A percentile compares a stretch with the other conserved stretches of the same genome.
Evolutionary conservation across 1,140 invertebrate genomes (phyloP).

Genomic region (Diabrotica virgifera): DNA sequence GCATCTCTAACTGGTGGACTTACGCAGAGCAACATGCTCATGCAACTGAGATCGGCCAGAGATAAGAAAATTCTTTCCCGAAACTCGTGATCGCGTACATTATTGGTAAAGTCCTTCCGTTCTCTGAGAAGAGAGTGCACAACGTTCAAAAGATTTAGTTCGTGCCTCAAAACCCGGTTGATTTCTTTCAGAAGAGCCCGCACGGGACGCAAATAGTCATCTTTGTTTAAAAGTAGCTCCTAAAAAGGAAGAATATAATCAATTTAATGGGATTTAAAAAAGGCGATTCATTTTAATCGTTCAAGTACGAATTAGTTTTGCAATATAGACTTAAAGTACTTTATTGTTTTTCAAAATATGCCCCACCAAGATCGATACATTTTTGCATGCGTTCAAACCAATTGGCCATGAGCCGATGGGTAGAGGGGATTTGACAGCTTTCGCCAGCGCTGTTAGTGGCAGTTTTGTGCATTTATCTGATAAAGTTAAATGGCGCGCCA

Average conservation of each 20-base stretch:
- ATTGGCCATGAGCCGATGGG: too few species aligned
- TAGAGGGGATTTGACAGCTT: too few species aligned
- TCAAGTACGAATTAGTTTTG: too few species aligned
- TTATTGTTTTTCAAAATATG: too few species aligned
- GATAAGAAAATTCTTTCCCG: constrained; percentile 81
- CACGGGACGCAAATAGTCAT: constrained; percentile 86
- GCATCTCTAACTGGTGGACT: constrained; percentile 75
- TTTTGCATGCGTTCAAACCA: too few species aligned
- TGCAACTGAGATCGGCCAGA: constrained; percentile 79
- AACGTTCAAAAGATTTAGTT: constrained; percentile 72
- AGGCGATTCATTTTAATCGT: too few species aligned
- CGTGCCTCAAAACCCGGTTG: constrained; percentile 75
- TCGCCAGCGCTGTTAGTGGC: too few species aligned
- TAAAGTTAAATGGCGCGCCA: too few species aligned
- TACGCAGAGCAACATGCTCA: constrained; percentile 80
- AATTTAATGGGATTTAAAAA: too few species aligned
- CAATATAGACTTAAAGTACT: too few species aligned
- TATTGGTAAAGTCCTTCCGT: constrained; percentile 54
- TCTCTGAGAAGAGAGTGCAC: constrained; percentile 68
- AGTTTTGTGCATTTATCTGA: too few species aligned
- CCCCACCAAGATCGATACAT: too few species aligned
- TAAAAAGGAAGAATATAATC: constrained; percentile 52
- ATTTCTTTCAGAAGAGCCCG: constrained; percentile 83
- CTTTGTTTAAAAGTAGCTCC: constrained; percentile 82
- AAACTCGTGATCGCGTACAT: constrained; percentile 60